Evolutionary conservation across 2,888 invertebrate genomes (phyloP).

Genomic region (Masnerella sp.): DNA sequence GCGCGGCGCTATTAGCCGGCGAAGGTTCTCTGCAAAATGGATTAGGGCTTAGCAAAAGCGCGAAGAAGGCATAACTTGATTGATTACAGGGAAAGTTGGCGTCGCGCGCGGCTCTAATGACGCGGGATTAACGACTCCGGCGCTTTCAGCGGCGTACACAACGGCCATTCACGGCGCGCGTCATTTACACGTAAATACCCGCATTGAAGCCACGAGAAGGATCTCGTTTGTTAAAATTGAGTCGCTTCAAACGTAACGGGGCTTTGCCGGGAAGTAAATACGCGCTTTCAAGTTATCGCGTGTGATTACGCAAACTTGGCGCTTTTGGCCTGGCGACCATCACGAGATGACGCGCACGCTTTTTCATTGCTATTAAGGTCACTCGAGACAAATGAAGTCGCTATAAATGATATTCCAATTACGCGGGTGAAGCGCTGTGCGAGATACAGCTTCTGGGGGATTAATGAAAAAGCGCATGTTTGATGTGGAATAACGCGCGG

Average conservation of each 20-base stretch:
- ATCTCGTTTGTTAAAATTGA: slow-evolving; percentile 46
- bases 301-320: slow-evolving; percentile 2
- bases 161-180: slow-evolving; percentile 41
- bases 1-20: slow-evolving; percentile 30
- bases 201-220: slow-evolving; percentile 31
- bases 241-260: slow-evolving; percentile 19
- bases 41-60: slow-evolving; percentile 45
- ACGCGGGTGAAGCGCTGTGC: too few relatives aligned
- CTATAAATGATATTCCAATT: too few relatives aligned
- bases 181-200: slow-evolving; percentile 53
- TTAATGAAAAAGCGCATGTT: too few relatives aligned
- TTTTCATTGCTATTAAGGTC: too few relatives aligned
- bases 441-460: too few relatives aligned
- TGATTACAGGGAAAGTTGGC: slow-evolving; percentile 54
- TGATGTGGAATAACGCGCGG: too few relatives aligned
- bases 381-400: too few relatives aligned
- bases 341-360: too few relatives aligned
- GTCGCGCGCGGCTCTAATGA: slow-evolving; percentile 46
- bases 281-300: neutral
- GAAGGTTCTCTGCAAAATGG: slow-evolving; percentile 43
- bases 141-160: slow-evolving; percentile 37
- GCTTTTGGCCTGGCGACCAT: too few relatives aligned
- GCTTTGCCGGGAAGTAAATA: slow-evolving; percentile 15
- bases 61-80: slow-evolving; percentile 56
- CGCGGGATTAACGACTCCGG: slow-evolving; percentile 44